A percentile compares a stretch with the other conserved stretches of the same genome.
These are phyloP conservation scores for Nothura maculosa DNA, from an alignment of 2,797 vertebrate genomes.

Conservation along the genomic window DNA sequence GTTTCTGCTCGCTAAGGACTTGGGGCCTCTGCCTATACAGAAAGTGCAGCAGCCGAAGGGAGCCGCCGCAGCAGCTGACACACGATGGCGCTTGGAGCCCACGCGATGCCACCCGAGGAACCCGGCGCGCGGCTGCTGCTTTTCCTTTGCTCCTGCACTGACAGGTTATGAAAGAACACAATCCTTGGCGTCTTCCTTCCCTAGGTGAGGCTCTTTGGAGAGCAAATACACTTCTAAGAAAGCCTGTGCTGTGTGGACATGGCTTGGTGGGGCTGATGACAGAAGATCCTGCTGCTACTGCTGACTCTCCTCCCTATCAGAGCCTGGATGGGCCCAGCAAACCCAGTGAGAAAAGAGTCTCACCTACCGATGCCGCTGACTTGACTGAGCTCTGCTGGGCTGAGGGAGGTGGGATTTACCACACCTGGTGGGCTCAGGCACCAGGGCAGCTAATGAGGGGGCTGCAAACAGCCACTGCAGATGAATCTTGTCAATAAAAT, in stretches of 20 bases:
- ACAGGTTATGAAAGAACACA: slow-evolving; percentile 52
- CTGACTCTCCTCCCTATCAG: background rate
- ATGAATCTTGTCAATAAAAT: slow-evolving; percentile 58
- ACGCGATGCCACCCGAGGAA: background rate
- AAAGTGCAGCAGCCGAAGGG: background rate
- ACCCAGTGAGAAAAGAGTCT: slow-evolving; percentile 12
- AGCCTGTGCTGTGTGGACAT: background rate
- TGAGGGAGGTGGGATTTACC: slow-evolving; percentile 56
- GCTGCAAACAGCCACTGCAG: slow-evolving; percentile 30
- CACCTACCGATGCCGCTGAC: background rate
- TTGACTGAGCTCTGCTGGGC: slow-evolving; percentile 9
- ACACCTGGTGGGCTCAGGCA: slow-evolving; percentile 44
- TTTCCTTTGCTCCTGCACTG: background rate
- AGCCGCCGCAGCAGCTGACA: slow-evolving; percentile 38
- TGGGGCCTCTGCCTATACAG: background rate
- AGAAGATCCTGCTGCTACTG: background rate
- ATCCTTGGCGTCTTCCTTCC: background rate
- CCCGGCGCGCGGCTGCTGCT: background rate
- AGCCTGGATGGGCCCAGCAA: slow-evolving; percentile 26
- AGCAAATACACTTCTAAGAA: background rate
- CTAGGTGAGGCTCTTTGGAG: background rate
- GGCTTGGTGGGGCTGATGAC: background rate
- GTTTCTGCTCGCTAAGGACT: background rate
- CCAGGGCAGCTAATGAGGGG: slow-evolving; percentile 51
- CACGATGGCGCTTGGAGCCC: slow-evolving; percentile 69